Evolutionary conservation across 2,113 vertebrate genomes (phyloP).

Genomic region (Anoplopoma fimbria): DNA sequence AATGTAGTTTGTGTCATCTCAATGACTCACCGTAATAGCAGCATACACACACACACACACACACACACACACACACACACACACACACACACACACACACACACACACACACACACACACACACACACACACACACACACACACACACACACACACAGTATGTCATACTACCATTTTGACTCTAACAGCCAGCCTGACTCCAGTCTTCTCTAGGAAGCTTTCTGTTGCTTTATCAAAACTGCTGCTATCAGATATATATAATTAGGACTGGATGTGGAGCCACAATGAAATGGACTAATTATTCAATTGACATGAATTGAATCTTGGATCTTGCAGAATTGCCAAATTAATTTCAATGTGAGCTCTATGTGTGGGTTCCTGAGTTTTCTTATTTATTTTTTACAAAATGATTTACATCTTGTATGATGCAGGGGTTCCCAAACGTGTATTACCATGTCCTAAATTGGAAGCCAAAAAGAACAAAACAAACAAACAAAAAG

Average conservation of each 20-base stretch:
- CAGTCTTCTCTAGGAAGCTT: slow-evolving; percentile 37
- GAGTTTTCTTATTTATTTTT: not conserved
- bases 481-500: no score
- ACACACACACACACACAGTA: slow-evolving; percentile 48
- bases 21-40: slow-evolving; percentile 79
- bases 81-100: no score
- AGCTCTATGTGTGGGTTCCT: not conserved
- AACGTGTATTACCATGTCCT: not conserved
- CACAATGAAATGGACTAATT: not conserved
- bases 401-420: not conserved
- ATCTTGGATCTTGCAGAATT: not conserved
- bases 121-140: slow-evolving; percentile 58
- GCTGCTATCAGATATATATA: slow-evolving; percentile 22
- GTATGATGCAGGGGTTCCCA: not conserved
- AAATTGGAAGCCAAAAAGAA: not conserved
- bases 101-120: no score
- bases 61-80: slow-evolving; percentile 44
- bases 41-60: slow-evolving; percentile 60
- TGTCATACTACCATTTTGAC: slow-evolving; percentile 74
- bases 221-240: slow-evolving; percentile 38
- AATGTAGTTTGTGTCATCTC: slow-evolving; percentile 79
- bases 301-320: not conserved
- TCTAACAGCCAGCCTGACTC: slow-evolving; percentile 69
- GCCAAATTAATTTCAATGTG: not conserved
- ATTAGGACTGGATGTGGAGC: not conserved